These are phyloP conservation scores for Galbula dea DNA, from an alignment of 2,113 vertebrate genomes.

Conservation along the genomic window DNA sequence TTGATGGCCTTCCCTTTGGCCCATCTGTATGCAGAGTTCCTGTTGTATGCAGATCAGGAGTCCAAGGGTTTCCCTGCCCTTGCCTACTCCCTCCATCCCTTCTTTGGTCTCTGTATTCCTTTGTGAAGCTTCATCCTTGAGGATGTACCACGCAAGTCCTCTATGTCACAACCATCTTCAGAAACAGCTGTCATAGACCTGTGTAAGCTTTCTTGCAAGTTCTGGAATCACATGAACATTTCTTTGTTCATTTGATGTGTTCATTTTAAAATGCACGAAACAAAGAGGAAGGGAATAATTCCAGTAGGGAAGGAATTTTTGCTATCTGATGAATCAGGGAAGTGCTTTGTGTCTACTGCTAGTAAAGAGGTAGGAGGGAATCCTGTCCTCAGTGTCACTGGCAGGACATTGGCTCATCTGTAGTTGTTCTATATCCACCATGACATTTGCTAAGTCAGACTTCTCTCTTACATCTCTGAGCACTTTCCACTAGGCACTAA, in stretches of 20 bases:
- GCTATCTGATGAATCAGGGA: not conserved
- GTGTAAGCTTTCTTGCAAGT: not conserved
- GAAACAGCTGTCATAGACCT: not conserved
- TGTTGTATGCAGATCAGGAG: not conserved
- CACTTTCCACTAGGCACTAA: not conserved
- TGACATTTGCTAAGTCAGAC: constrained; percentile 57
- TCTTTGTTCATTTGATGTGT: not conserved
- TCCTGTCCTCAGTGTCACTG: not conserved
- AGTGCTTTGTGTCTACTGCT: not conserved
- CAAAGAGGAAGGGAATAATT: not conserved
- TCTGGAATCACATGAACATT: not conserved
- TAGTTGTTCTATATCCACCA: constrained; percentile 26
- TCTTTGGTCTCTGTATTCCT: not conserved
- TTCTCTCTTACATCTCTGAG: not conserved
- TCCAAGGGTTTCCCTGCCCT: not conserved
- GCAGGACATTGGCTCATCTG: constrained; percentile 6
- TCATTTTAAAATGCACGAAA: not conserved
- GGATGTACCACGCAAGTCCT: not conserved
- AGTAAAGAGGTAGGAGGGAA: constrained; percentile 13
- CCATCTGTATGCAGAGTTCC: not conserved
- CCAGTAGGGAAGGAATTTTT: not conserved
- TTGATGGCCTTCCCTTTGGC: not conserved
- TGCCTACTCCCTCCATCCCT: not conserved
- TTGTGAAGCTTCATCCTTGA: not conserved
- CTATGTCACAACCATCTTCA: not conserved